Evolutionary conservation across 2,888 invertebrate genomes (phyloP).

Genomic region (Spilosoma lubricipeda): DNA sequence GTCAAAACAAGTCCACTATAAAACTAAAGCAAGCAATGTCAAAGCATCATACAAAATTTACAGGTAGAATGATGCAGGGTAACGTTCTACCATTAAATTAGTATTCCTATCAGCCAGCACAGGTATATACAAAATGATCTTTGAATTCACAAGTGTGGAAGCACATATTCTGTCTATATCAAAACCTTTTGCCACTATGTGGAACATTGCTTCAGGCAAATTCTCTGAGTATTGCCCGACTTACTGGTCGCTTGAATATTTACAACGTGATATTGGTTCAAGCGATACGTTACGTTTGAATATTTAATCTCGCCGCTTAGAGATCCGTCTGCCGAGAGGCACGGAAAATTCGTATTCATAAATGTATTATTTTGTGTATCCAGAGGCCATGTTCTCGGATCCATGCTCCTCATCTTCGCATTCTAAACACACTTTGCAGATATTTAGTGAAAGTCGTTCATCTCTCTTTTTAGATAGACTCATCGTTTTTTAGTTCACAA

Average conservation of each 20-base stretch:
- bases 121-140: neutral
- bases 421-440: neutral
- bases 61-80: neutral
- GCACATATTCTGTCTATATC: neutral
- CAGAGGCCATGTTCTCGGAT: neutral
- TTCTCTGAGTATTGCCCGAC: slow-evolving; percentile 12
- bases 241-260: slow-evolving; percentile 21
- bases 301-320: slow-evolving; percentile 23
- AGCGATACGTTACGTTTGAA: slow-evolving; percentile 23
- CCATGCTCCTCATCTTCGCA: neutral
- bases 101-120: neutral
- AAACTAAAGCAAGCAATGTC: neutral
- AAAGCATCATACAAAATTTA: neutral
- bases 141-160: slow-evolving; percentile 2
- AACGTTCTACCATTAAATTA: neutral
- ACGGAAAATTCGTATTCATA: slow-evolving; percentile 16
- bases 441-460: neutral
- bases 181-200: slow-evolving; percentile 11
- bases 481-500: neutral
- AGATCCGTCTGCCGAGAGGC: slow-evolving; percentile 14
- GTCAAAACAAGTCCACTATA: neutral
- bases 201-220: slow-evolving; percentile 8
- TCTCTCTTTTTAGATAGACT: too few relatives aligned
- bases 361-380: slow-evolving; percentile 13
- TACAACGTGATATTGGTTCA: slow-evolving; percentile 24